These are phyloP conservation scores for Chromoteleia sp. DNA, from an alignment of 2,888 invertebrate species.

Conservation along the genomic window DNA sequence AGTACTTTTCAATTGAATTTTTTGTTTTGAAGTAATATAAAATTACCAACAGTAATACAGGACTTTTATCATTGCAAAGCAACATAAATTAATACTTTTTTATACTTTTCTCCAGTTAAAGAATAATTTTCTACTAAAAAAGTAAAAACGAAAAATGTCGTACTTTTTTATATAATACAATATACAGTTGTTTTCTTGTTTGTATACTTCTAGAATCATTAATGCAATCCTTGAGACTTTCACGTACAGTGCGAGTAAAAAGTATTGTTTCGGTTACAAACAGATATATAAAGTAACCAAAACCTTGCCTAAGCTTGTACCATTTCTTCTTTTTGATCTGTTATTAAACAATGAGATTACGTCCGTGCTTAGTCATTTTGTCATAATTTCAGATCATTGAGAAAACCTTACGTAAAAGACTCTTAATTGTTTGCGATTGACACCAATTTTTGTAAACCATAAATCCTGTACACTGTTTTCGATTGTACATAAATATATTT, in stretches of 20 bases:
- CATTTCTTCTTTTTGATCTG: background rate
- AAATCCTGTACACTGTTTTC: background rate
- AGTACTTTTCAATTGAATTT: no score
- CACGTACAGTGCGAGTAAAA: slow-evolving; percentile 53
- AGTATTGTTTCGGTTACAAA: slow-evolving; percentile 28
- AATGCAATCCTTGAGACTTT: slow-evolving; percentile 55
- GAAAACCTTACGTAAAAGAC: background rate
- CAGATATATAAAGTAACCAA: slow-evolving; percentile 12
- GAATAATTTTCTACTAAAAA: no score
- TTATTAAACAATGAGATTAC: slow-evolving; percentile 11
- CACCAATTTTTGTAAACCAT: slow-evolving; percentile 14
- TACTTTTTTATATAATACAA: background rate
- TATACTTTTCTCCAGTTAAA: no score
- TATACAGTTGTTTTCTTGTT: slow-evolving; percentile 8
- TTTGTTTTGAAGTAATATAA: no score
- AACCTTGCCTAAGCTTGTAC: background rate
- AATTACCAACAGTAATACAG: no score
- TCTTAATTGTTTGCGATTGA: slow-evolving; percentile 14
- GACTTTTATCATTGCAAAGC: no score
- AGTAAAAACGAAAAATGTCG: no score
- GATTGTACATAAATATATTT: background rate
- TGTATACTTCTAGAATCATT: slow-evolving; percentile 23
- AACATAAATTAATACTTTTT: no score
- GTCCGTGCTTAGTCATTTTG: background rate
- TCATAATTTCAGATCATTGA: background rate